Conservation (phyloP, 2,113 vertebrate species). For the Turdus rufiventris region DNA sequence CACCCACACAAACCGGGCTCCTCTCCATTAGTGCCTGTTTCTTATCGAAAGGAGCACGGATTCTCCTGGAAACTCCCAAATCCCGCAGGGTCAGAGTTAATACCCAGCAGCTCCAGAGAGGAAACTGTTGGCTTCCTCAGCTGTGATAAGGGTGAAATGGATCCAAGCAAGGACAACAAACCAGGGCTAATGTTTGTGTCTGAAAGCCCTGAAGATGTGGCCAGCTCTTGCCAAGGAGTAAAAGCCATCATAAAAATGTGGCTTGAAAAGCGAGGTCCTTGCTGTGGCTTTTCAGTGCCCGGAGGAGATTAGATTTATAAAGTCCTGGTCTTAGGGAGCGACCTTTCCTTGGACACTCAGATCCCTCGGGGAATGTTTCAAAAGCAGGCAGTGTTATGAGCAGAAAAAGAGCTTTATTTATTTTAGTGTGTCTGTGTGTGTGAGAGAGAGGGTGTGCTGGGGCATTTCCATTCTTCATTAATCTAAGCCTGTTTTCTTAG, state of each 20-base stretch:
- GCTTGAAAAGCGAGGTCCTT: not conserved
- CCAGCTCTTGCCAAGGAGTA: not conserved
- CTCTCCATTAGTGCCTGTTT: constrained; percentile 29
- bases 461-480: constrained; percentile 59
- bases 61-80: constrained; percentile 48
- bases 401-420: constrained; percentile 34
- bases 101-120: constrained; percentile 15
- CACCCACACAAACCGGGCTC: constrained; percentile 7
- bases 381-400: not conserved
- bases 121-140: constrained; percentile 59
- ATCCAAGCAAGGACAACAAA: constrained; percentile 44
- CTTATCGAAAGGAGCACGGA: constrained; percentile 38
- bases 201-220: constrained; percentile 13
- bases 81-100: constrained; percentile 40
- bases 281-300: not conserved
- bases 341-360: not conserved
- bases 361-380: not conserved
- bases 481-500: constrained; percentile 54
- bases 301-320: not conserved
- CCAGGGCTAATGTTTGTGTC: constrained; percentile 9
- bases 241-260: not conserved
- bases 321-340: not conserved
- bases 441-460: constrained; percentile 4
- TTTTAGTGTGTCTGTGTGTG: not conserved
- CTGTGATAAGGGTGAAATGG: constrained; percentile 49